These are phyloP conservation scores for Sceloporus tristichus DNA, from an alignment of 2,113 vertebrate genomes.

Conservation along the genomic window DNA sequence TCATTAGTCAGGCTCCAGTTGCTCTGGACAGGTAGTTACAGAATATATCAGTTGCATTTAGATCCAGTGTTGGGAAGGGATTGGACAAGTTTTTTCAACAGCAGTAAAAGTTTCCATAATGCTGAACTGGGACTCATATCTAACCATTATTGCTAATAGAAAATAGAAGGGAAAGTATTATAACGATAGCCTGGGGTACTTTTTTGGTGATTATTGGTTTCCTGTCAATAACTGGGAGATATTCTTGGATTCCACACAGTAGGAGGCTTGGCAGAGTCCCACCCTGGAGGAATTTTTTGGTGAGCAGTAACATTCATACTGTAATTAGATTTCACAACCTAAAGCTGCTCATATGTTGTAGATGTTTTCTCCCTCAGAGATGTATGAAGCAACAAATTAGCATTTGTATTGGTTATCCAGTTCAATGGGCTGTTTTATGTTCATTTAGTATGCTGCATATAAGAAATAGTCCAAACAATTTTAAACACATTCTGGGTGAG, in stretches of 20 bases:
- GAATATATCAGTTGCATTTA: constrained; percentile 28
- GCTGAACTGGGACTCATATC: background rate
- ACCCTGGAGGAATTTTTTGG: background rate
- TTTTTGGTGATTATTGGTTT: constrained; percentile 4
- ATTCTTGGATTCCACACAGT: background rate
- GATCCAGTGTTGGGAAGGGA: background rate
- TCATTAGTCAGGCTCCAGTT: constrained; percentile 14
- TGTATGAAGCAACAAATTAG: background rate
- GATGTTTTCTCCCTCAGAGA: background rate
- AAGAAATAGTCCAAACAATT: constrained; percentile 17
- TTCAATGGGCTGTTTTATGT: constrained; percentile 12
- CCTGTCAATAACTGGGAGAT: background rate
- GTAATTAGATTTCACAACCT: constrained; percentile 43
- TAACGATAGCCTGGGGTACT: background rate
- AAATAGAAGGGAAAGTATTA: background rate
- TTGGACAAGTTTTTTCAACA: constrained; percentile 21
- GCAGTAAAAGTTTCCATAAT: background rate
- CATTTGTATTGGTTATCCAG: constrained; percentile 20
- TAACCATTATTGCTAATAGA: background rate
- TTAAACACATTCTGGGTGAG: background rate
- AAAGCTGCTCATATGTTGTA: background rate
- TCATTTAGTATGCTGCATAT: background rate
- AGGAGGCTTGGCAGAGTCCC: background rate
- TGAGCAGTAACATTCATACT: constrained; percentile 13
- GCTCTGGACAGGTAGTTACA: constrained; percentile 38